Evolutionary conservation across 2,888 invertebrate species (phyloP).

Genomic region (Orthosia cruda): DNA sequence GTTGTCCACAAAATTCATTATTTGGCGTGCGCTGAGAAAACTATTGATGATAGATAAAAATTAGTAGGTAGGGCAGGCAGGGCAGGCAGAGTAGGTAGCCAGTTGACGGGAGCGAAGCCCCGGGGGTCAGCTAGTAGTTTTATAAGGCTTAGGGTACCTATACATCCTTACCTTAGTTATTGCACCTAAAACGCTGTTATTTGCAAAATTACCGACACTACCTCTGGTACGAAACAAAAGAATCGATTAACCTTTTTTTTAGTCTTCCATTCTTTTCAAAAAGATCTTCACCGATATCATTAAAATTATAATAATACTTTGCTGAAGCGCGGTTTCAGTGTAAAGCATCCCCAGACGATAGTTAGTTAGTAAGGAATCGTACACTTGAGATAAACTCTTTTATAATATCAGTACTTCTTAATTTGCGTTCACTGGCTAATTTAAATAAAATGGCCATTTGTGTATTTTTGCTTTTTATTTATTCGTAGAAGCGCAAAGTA

Average conservation of each 20-base stretch:
- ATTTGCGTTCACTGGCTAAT: constrained; percentile 75
- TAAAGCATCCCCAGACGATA: constrained; percentile 74
- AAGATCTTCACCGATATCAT: constrained; percentile 47
- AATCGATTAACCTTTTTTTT: constrained; percentile 22
- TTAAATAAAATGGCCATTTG: constrained; percentile 74
- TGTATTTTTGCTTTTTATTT: constrained; percentile 57
- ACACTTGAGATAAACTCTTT: constrained; percentile 76
- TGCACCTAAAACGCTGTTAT: not conserved
- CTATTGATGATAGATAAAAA: too few species aligned
- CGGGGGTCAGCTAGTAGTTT: too few species aligned
- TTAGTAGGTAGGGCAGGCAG: too few species aligned
- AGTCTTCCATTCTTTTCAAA: constrained; percentile 16
- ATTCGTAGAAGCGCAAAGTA: not conserved
- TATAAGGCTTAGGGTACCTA: not conserved
- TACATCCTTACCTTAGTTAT: not conserved
- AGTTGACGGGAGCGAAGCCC: too few species aligned
- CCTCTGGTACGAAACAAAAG: constrained; percentile 8
- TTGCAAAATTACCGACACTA: constrained; percentile 16
- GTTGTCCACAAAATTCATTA: too few species aligned
- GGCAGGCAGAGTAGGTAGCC: too few species aligned
- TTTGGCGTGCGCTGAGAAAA: too few species aligned
- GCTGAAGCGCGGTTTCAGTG: constrained; percentile 67
- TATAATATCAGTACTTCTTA: constrained; percentile 75
- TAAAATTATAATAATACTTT: constrained; percentile 61
- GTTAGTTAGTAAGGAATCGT: constrained; percentile 76